Evolutionary conservation across 2,888 invertebrate species (phyloP).

Genomic region (Liposcelis brunnea): DNA sequence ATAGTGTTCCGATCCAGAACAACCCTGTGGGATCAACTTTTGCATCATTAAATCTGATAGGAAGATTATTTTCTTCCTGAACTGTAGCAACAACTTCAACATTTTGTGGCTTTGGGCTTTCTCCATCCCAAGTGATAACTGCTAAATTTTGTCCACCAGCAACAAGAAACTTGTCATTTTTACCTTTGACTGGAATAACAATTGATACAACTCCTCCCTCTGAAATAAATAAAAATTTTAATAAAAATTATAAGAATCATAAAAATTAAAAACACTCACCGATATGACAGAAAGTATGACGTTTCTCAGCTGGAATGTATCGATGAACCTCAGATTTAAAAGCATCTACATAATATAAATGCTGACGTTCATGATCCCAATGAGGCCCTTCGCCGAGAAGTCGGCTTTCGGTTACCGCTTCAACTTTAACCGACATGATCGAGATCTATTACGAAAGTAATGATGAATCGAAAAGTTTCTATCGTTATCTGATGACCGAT

Average conservation of each 20-base stretch:
- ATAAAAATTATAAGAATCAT: too few relatives aligned
- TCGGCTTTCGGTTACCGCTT: constrained; percentile 22
- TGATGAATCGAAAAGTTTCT: too few relatives aligned
- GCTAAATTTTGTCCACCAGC: constrained; percentile 39
- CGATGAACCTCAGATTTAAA: constrained; percentile 34
- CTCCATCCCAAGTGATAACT: constrained; percentile 45
- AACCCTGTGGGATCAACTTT: constrained; percentile 22
- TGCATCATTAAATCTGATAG: constrained; percentile 23
- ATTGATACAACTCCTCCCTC: not conserved
- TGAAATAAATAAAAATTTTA: too few relatives aligned
- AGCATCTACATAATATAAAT: constrained; percentile 49
- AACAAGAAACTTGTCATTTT: constrained; percentile 39
- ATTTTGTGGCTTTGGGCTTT: constrained; percentile 19
- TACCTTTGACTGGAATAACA: constrained; percentile 8
- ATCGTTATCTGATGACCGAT: too few relatives aligned
- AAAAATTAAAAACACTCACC: too few relatives aligned
- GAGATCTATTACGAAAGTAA: too few relatives aligned
- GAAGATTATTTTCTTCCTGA: constrained; percentile 48
- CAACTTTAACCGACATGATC: too few relatives aligned
- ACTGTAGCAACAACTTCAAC: not conserved
- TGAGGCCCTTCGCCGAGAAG: constrained; percentile 54
- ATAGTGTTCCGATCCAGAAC: not conserved
- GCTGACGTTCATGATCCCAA: constrained; percentile 42
- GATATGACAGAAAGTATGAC: not conserved
- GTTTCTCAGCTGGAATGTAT: constrained; percentile 22